phyloP scores from a whole-genome alignment of 2,113 vertebrate species.

The Etia nguti region DNA sequence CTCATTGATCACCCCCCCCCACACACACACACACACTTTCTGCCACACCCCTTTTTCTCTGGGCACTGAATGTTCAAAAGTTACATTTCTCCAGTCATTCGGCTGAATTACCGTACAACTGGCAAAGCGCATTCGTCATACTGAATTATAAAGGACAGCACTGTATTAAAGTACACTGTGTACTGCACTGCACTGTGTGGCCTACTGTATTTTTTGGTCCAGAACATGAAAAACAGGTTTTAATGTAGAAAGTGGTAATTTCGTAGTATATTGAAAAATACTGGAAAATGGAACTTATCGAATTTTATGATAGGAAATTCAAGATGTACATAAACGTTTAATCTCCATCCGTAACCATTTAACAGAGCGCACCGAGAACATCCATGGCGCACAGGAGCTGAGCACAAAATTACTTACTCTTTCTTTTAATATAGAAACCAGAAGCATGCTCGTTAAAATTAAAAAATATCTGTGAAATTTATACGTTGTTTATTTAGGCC shows the following conservation, averaged over 20 bases:
- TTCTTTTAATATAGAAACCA: not conserved
- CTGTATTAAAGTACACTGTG: not conserved
- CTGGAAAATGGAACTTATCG: not conserved
- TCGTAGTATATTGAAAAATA: not conserved
- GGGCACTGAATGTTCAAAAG: slow-evolving; percentile 36
- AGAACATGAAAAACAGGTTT: not conserved
- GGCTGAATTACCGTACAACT: not conserved
- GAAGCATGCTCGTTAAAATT: not conserved
- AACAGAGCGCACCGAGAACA: not conserved
- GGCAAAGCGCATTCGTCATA: not conserved
- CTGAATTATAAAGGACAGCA: not conserved
- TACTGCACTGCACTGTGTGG: not conserved
- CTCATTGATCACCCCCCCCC: not conserved
- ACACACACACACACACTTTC: not conserved
- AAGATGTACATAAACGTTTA: not conserved
- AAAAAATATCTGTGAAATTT: not conserved
- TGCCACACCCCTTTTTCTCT: slow-evolving; percentile 3
- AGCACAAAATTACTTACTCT: not conserved
- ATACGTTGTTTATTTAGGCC: not conserved
- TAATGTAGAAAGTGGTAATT: not conserved
- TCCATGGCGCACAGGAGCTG: not conserved
- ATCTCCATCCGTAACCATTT: not conserved
- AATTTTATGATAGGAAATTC: not conserved
- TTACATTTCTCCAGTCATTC: not conserved
- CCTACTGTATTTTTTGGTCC: not conserved